phyloP scores from a whole-genome alignment of 2,888 invertebrate species.

The Caprella mutica region DNA sequence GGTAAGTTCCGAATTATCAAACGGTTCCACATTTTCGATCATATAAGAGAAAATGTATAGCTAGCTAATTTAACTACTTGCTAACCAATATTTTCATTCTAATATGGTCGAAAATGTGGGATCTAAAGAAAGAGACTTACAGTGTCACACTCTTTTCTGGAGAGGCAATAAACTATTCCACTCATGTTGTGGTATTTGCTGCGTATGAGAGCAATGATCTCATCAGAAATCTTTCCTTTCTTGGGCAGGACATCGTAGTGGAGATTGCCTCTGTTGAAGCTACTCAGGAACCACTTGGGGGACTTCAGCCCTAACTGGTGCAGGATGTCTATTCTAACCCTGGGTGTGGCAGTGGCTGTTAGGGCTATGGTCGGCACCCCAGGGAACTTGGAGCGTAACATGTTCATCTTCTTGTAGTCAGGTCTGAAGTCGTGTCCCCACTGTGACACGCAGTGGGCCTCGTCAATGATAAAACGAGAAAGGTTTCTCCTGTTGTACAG shows the following conservation, averaged over 20 bases:
- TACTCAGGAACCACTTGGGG: constrained; percentile 84
- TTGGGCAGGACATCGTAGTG: constrained; percentile 70
- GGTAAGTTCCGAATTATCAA: too few species aligned
- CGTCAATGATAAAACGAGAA: constrained; percentile 86
- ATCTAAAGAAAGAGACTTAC: too few species aligned
- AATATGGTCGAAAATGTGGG: too few species aligned
- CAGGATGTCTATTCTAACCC: constrained; percentile 46
- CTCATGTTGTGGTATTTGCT: constrained; percentile 56
- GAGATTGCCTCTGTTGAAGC: constrained; percentile 93
- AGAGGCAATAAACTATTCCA: constrained; percentile 92
- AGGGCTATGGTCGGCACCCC: constrained; percentile 56
- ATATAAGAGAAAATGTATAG: too few species aligned
- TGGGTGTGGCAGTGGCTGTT: constrained; percentile 50
- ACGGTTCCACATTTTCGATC: too few species aligned
- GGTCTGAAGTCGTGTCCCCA: constrained; percentile 48
- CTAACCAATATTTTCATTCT: too few species aligned
- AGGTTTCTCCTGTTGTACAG: constrained; percentile 63
- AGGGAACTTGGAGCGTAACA: constrained; percentile 58
- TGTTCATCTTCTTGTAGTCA: constrained; percentile 67
- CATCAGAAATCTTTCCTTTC: constrained; percentile 53
- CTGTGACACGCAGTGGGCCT: constrained; percentile 95
- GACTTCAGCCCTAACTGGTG: constrained; percentile 49
- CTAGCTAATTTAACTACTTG: too few species aligned
- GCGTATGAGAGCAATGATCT: constrained; percentile 62
- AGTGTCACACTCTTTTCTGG: constrained; percentile 78